These are phyloP conservation scores for Elysia crispata DNA, from an alignment of 2,888 invertebrate species.

Conservation along the genomic window DNA sequence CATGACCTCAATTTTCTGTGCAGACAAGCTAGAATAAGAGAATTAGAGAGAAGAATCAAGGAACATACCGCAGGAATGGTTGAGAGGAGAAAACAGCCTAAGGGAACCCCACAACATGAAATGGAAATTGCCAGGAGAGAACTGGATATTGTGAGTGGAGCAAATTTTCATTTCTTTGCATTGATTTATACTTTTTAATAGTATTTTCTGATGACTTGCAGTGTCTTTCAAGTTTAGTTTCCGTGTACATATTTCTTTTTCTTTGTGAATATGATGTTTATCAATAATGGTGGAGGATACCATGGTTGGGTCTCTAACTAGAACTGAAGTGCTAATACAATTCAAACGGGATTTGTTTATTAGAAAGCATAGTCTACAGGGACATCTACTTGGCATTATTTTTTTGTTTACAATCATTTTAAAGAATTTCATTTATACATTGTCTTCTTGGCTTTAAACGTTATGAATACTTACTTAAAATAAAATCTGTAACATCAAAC, in stretches of 20 bases:
- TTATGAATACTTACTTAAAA: too few relatives aligned
- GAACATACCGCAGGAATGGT: constrained; percentile 72
- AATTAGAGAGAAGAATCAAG: constrained; percentile 72
- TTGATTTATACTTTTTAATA: background rate
- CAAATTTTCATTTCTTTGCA: background rate
- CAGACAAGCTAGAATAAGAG: constrained; percentile 62
- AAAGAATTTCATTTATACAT: too few relatives aligned
- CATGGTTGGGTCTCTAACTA: too few relatives aligned
- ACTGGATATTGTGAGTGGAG: constrained; percentile 67
- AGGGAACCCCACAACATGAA: constrained; percentile 73
- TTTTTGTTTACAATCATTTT: too few relatives aligned
- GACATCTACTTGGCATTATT: too few relatives aligned
- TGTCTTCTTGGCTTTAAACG: too few relatives aligned
- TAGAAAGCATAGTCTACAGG: too few relatives aligned
- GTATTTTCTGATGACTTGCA: background rate
- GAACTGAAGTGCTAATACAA: too few relatives aligned
- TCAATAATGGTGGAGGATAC: too few relatives aligned
- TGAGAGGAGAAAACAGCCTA: constrained; percentile 70
- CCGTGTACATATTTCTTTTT: background rate
- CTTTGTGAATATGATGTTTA: background rate
- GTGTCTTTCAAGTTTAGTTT: background rate
- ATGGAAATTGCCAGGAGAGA: constrained; percentile 73
- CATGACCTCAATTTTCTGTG: background rate
- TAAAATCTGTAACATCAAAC: too few relatives aligned
- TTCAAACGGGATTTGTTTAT: too few relatives aligned